Conservation (phyloP, 2,888 invertebrate genomes). For the Nephrocerus scutellatus region DNA sequence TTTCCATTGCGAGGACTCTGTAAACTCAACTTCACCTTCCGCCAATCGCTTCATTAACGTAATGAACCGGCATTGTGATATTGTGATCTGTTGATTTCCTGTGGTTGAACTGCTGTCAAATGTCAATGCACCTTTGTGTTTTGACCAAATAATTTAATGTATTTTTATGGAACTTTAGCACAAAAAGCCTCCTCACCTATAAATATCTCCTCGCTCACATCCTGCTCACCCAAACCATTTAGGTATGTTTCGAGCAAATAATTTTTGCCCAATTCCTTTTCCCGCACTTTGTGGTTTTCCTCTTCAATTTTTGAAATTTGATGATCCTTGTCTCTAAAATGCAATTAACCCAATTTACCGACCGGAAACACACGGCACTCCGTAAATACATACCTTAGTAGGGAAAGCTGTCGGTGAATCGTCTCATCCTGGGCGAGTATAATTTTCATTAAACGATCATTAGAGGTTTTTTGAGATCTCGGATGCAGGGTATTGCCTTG, state of each 20-base stretch:
- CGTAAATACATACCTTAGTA: slow-evolving; percentile 36
- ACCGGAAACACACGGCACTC: too few relatives aligned
- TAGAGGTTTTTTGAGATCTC: slow-evolving; percentile 40
- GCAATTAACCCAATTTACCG: too few relatives aligned
- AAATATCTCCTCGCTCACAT: slow-evolving; percentile 29
- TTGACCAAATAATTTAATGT: too few relatives aligned
- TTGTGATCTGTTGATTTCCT: too few relatives aligned
- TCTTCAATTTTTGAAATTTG: slow-evolving; percentile 73
- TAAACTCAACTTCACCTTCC: too few relatives aligned
- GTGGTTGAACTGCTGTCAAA: too few relatives aligned
- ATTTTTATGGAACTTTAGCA: background rate
- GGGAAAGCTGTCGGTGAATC: slow-evolving; percentile 49
- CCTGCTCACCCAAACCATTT: slow-evolving; percentile 51
- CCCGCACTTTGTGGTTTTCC: slow-evolving; percentile 65
- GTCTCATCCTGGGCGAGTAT: slow-evolving; percentile 56
- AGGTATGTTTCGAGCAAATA: slow-evolving; percentile 73
- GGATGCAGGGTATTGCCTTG: slow-evolving; percentile 43
- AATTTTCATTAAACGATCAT: slow-evolving; percentile 51
- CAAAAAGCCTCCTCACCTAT: slow-evolving; percentile 22
- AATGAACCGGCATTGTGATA: too few relatives aligned
- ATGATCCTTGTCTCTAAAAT: slow-evolving; percentile 68
- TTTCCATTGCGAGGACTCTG: too few relatives aligned
- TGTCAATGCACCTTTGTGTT: too few relatives aligned
- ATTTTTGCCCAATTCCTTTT: slow-evolving; percentile 70
- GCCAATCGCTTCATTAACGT: too few relatives aligned